Evolutionary conservation across 2,797 vertebrate genomes (phyloP), one percentile per base, ranked within the genome.

Genomic region (Catostomus latipinnis): DNA sequence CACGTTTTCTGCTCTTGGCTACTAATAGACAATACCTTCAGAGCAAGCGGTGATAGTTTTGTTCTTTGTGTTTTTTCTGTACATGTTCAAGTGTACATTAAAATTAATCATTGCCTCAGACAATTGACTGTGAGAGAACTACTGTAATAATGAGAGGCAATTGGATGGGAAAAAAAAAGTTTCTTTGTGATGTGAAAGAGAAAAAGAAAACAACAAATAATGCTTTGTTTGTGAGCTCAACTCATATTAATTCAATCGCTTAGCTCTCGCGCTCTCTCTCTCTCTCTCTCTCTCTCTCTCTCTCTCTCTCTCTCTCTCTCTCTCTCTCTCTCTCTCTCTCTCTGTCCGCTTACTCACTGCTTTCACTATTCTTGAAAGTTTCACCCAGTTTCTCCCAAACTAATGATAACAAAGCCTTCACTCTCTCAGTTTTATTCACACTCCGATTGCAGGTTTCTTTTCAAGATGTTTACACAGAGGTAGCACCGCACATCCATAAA

Each of bases 191-290:
- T 56, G 61, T 66, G 22, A 56, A 45, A 45, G 5, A 34, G 54
- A 69, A 18, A 74, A 58, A 56, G 10, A 67, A 66, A 72, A 34
- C 8, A 66, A 80, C 43, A 73, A 80, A 52, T 74, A 52, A 74
- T 2, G 22, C 62, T 75, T 66, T 66, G 61, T 66, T 54, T 34
- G 61, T 65, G 73, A 75, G 73, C 72, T 63, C 22, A 53, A 54
- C 61, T 66, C 62, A 54, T 75, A 75, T 65, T 75, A 66, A 75
- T 54, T 77, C 13, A 74, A 52, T 70, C 52, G 52, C 46, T 77
- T n/a, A 77, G 65, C 67, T 63, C 67, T 54, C 57, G 8, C 22
- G 2, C 60, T 62, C 11, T 8, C 7, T 52, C 10, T 52, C 18
- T 22, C 18, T 54, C 57, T n/a, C 22, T 6, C 60, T 62, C 11